Evolutionary conservation across 2,888 invertebrate genomes (phyloP).

Genomic region (Heliconius aoede): DNA sequence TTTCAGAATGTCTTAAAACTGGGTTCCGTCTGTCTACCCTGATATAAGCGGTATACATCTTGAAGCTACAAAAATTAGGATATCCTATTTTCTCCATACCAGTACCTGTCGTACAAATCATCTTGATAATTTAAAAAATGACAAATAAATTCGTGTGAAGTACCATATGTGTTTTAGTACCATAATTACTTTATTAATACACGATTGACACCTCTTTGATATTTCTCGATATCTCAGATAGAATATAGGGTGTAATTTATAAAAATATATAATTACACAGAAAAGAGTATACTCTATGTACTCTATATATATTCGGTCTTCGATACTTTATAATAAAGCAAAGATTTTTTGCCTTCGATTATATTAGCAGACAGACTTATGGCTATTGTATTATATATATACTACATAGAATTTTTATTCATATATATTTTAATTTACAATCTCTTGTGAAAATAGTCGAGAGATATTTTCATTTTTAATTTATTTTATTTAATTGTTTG

Average conservation of each 20-base stretch:
- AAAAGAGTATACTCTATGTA: neutral
- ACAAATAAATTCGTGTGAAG: constrained; percentile 63
- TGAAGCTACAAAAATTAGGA: neutral
- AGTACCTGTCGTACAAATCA: constrained; percentile 63
- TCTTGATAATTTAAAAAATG: constrained; percentile 60
- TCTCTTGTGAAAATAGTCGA: no score
- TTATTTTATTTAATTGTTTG: no score
- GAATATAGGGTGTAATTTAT: constrained; percentile 2
- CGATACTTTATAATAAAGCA: no score
- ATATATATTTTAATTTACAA: no score
- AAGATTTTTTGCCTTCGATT: no score
- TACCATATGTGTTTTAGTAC: constrained; percentile 57
- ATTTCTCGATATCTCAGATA: constrained; percentile 42
- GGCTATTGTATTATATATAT: no score
- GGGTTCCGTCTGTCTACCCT: neutral
- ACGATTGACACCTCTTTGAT: constrained; percentile 74
- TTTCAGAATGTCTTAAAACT: neutral
- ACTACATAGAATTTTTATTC: no score
- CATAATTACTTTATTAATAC: constrained; percentile 57
- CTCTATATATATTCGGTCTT: neutral
- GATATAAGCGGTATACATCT: rapidly evolving
- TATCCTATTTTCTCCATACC: constrained; percentile 32
- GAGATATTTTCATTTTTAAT: no score
- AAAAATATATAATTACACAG: constrained; percentile 15
- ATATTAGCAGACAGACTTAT: no score